Evolutionary conservation across 1,140 invertebrate species (phyloP), one percentile per base, ranked within the genome.

Genomic region (Rhagoletis pomonella): DNA sequence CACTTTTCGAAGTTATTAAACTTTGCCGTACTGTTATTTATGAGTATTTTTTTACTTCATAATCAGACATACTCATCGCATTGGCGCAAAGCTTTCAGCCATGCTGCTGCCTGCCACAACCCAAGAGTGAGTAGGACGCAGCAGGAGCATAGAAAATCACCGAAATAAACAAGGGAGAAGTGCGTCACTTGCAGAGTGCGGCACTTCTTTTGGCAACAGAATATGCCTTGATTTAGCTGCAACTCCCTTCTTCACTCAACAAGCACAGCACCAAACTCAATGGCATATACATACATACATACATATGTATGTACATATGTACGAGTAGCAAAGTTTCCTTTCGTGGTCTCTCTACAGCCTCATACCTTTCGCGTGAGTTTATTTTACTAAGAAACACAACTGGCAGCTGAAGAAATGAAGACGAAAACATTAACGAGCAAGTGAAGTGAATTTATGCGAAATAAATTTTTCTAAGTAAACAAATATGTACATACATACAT

Each of bases 401-500:
- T 55, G 60, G 3, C 60, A 62, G n/a, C n/a, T n/a, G n/a, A 62
- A 12, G 17, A 62, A 62, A 62, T 12, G 12, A 62, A 6, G 17
- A 3, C 17, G 17, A 62, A n/a, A 12, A 62, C 1, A 9, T 9
- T 67, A 67, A 67, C 64, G 19, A 67, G 64, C 19, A 19, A 73
- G 44, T 47, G 9, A 73, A 73, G 44, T n/a, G 42, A 73, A 73
- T 73, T 73, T 73, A 73, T 73, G 67, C 39, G 10, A 62, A 14
- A n/a, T 3, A 14, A 62, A 62, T 12, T 62, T 14, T 1, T 62
- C 0, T 62, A 17, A 62, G 10, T 17, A 62, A 62, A n/a, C 17
- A n/a, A 3, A 14, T 62, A n/a, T n/a, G n/a, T n/a, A n/a, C n/a
- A n/a, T n/a, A n/a, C n/a, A n/a, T n/a, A n/a, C n/a, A n/a, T n/a